Percentiles rank a stretch among this genome's conserved stretches.
Evolutionary conservation across 1,140 invertebrate genomes (phyloP).

Genomic region (Monomorium pharaonis): DNA sequence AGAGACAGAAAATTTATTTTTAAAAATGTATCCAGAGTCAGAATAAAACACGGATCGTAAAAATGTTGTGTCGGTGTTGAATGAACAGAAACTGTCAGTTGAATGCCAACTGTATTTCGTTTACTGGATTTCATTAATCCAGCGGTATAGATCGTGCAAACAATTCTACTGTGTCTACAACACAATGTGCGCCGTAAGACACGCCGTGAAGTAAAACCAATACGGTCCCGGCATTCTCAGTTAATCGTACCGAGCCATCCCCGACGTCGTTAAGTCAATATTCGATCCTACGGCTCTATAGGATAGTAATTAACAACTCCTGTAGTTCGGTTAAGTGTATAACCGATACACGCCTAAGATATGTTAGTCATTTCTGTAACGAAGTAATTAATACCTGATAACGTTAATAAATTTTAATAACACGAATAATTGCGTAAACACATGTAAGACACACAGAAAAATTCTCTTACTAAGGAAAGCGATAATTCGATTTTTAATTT

Average conservation of each 20-base stretch:
- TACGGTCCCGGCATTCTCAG: conserved; percentile 23
- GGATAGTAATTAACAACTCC: conserved; percentile 5
- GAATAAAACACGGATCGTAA: neutral
- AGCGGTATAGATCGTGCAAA: conserved; percentile 1
- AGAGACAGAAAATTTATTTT: neutral
- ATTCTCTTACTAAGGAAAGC: too few relatives aligned
- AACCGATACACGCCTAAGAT: neutral
- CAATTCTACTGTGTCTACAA: neutral
- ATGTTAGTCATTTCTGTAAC: conserved; percentile 7
- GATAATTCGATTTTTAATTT: too few relatives aligned
- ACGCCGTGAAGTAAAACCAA: conserved; percentile 20
- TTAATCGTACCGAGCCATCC: conserved; percentile 24
- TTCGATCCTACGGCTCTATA: neutral
- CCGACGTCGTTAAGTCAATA: conserved; percentile 40
- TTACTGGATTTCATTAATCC: conserved; percentile 33
- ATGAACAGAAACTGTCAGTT: neutral
- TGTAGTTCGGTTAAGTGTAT: neutral
- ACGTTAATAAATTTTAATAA: neutral
- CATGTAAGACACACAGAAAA: neutral
- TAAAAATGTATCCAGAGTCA: neutral
- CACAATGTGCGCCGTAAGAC: neutral
- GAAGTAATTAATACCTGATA: neutral
- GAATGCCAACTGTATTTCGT: conserved; percentile 13
- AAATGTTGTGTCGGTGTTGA: neutral
- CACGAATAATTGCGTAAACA: neutral